Base-by-base conservation (phyloP, 2,888 invertebrate species). In the Podabrus alpinus region DNA sequence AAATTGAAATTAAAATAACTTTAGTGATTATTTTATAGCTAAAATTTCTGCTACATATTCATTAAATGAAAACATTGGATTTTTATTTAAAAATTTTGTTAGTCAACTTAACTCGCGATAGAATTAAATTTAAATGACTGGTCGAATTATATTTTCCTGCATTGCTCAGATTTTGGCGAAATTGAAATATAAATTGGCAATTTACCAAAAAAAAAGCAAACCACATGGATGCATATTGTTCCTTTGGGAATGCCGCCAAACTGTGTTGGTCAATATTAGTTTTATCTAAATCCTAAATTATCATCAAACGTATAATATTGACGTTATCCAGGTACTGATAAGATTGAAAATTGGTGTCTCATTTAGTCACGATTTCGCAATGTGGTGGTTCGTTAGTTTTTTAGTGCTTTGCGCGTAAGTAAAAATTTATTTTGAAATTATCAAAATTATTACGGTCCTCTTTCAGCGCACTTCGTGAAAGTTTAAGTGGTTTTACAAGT, bases 401-500 rank as follows among this genome's bases (percentile, higher is more conserved):
- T 19, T 59, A 13, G 3, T 69, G 15, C 21, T 69, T 10, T n/a
- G 2, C 24, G 59, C 21, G 69, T 69, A 21, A 69, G 69, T 69
- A 59, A 45, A n/a, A 59, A 15, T 15, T 69, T 64, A 9, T 64
- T 64, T 19, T 61, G 7, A 9, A 64, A 64, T 64, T 64, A 21
- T 19, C 2, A 19, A 19, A 19, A 64, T 19, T 64, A 64, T 64
- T 19, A 13, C 19, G n/a, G 62, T 19, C 13, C 7, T 21, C 24
- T 70, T 73, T 73, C 62, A 59, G 66, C 13, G 15, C 11, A 17
- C 10, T 24, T 29, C 62, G 71, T n/a, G 64, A 68, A 15, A 59
- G 17, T 5, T 21, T 66, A 9, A 17, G 67, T n/a, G 67, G 72
- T 71, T 79, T 84, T 71, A 75, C 80, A 13, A 81, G 81, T 67